phyloP scores from a whole-genome alignment of 1,140 invertebrate genomes.

The Habropoda laboriosa region DNA sequence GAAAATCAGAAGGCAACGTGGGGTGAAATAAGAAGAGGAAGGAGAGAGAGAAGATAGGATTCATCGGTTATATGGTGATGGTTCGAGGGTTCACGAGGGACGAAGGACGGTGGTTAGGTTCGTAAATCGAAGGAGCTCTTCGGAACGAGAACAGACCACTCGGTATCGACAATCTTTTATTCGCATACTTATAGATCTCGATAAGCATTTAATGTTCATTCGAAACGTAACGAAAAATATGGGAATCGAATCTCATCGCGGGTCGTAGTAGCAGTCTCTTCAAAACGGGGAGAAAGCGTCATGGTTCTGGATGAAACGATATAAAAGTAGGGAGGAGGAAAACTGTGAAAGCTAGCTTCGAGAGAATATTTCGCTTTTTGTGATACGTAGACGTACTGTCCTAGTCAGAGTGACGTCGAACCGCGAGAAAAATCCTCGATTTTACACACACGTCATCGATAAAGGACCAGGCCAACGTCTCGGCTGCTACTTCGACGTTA shows the following conservation, averaged over 20 bases:
- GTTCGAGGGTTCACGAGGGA: slow-evolving; percentile 38
- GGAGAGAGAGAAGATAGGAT: background rate
- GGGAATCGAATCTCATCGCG: slow-evolving; percentile 48
- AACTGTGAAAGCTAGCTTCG: slow-evolving; percentile 10
- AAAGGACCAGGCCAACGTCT: slow-evolving; percentile 26
- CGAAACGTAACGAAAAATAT: slow-evolving; percentile 41
- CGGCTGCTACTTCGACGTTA: slow-evolving; percentile 62
- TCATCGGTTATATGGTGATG: background rate
- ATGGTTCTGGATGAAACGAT: no score
- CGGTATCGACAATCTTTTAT: slow-evolving; percentile 77
- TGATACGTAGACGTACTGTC: slow-evolving; percentile 39
- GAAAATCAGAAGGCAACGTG: background rate
- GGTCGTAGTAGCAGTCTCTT: slow-evolving; percentile 57
- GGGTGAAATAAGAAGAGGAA: background rate
- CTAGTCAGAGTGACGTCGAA: background rate
- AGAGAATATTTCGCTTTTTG: slow-evolving; percentile 30
- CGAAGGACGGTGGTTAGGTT: slow-evolving; percentile 61
- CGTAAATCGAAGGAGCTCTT: slow-evolving; percentile 62
- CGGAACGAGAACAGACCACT: slow-evolving; percentile 67
- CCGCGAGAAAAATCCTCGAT: background rate
- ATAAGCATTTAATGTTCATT: slow-evolving; percentile 68
- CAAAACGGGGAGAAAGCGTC: background rate
- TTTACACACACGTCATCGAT: background rate
- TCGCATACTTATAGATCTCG: slow-evolving; percentile 72
- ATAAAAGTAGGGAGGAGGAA: no score